Base-by-base conservation (phyloP, 2,113 vertebrate genomes). In the Alces alces region DNA sequence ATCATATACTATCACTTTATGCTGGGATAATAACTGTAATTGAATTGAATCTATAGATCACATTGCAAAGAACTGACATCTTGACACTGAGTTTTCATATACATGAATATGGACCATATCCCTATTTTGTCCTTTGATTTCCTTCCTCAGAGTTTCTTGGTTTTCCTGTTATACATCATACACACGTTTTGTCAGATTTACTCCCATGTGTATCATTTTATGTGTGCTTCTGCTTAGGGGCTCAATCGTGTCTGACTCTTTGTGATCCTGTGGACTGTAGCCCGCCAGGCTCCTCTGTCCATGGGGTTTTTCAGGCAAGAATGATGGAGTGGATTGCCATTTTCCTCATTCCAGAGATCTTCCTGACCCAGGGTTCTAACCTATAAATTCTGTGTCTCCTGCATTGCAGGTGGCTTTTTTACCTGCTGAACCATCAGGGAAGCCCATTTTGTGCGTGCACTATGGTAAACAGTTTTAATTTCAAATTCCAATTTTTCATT, bases 121-220 rank as follows among this genome's bases (percentile, higher is more conserved):
- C 43, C 70, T 76, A 76, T 76, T 76, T 76, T 76, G 23, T 76
- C 27, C 36, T 76, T 76, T 43, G 70, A 76, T 43, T 76, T 76
- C 36, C 23, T 43, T 76, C 5, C 43, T 76, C 36, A 76, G 70
- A 43, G 3, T 43, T 43, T 76, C 39, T 43, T 43, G 70, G 25
- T 76, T 15, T 43, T 76, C 36, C 36, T 43, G 12, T 76, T 76
- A 43, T 43, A 76, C 43, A 43, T 43, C 70, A 43, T 27, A 13
- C 6, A 76, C 5, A 58, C 23, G 2, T 43, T 76, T 76, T 76
- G 70, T 43, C 23, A 43, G 70, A 39, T 76, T 43, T 43, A 43
- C 43, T 76, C 36, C 7, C 70, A 43, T 43, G 21, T 12, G 43
- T 43, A 43, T 76, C 1, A 0, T 27, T 43, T 76, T 43, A 43